Percentiles rank a stretch among this genome's conserved stretches.
Evolutionary conservation across 2,113 vertebrate species (phyloP).

Genomic region (Takifugu bimaculatus): DNA sequence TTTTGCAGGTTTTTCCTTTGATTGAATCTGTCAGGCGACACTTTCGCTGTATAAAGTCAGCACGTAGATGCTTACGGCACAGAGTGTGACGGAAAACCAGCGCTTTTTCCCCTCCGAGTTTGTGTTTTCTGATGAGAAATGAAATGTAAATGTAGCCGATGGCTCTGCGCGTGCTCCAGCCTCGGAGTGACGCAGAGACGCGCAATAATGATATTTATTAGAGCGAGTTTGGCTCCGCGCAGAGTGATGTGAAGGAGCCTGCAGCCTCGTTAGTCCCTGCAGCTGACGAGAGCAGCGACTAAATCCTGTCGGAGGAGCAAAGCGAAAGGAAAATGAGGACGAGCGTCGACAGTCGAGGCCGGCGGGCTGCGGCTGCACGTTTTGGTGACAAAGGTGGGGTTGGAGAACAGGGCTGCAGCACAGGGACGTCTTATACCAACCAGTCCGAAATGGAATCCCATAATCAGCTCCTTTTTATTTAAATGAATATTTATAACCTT

Average conservation of each 20-base stretch:
- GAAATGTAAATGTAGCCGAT: background rate
- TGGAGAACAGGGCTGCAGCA: conserved; percentile 33
- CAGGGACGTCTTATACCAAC: too few relatives aligned
- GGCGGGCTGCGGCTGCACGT: background rate
- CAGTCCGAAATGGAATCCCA: too few relatives aligned
- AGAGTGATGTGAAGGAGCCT: background rate
- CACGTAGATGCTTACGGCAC: conserved; percentile 11
- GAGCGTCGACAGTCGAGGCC: conserved; percentile 17
- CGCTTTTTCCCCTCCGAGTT: background rate
- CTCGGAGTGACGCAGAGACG: background rate
- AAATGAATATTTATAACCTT: too few relatives aligned
- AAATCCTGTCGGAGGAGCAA: too few relatives aligned
- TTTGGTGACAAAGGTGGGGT: conserved; percentile 1
- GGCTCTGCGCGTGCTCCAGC: background rate
- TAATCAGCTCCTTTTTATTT: too few relatives aligned
- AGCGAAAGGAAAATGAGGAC: too few relatives aligned
- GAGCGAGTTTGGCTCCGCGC: too few relatives aligned
- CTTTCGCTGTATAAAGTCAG: conserved; percentile 12
- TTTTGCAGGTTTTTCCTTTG: conserved; percentile 7
- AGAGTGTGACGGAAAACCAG: background rate
- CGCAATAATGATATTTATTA: background rate
- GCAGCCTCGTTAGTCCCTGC: background rate
- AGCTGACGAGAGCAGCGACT: conserved; percentile 4
- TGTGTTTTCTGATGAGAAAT: background rate
- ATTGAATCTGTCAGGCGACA: conserved; percentile 26